Conservation (phyloP, 2,888 invertebrate species). For the Athetis lepigone region DNA sequence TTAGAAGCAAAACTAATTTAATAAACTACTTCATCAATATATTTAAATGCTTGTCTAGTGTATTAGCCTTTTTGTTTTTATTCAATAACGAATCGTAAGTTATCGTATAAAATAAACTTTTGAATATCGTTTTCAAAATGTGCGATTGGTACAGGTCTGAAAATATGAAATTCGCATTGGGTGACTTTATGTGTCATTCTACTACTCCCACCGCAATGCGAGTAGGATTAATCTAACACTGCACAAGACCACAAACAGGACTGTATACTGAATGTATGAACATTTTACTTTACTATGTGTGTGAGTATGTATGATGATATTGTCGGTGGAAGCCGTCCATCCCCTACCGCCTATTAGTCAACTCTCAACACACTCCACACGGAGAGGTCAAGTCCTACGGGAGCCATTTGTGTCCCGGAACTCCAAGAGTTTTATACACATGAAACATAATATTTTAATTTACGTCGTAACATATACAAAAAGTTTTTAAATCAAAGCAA, state of each 20-base stretch:
- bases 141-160: too few species aligned
- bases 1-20: slow-evolving; percentile 8
- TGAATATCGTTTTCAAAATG: too few species aligned
- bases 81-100: not conserved
- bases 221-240: too few species aligned
- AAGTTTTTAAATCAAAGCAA: slow-evolving; percentile 38
- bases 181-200: too few species aligned
- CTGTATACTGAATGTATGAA: too few species aligned
- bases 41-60: not conserved
- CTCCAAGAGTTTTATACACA: slow-evolving; percentile 46
- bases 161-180: too few species aligned
- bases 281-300: slow-evolving; percentile 1
- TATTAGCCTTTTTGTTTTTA: not conserved
- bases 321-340: slow-evolving; percentile 29
- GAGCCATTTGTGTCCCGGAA: slow-evolving; percentile 44
- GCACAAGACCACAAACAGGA: too few species aligned
- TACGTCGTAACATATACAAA: slow-evolving; percentile 17
- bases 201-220: too few species aligned
- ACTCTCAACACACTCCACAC: slow-evolving; percentile 23
- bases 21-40: slow-evolving; percentile 12
- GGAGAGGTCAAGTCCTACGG: slow-evolving; percentile 52
- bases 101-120: too few species aligned
- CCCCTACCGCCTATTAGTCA: slow-evolving; percentile 49
- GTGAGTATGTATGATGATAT: slow-evolving; percentile 18
- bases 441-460: slow-evolving; percentile 42